Percentiles rank a stretch among this genome's conserved stretches.
These are phyloP conservation scores for Ptychobarbus kaznakovi DNA, from an alignment of 2,797 vertebrate genomes.

Conservation along the genomic window DNA sequence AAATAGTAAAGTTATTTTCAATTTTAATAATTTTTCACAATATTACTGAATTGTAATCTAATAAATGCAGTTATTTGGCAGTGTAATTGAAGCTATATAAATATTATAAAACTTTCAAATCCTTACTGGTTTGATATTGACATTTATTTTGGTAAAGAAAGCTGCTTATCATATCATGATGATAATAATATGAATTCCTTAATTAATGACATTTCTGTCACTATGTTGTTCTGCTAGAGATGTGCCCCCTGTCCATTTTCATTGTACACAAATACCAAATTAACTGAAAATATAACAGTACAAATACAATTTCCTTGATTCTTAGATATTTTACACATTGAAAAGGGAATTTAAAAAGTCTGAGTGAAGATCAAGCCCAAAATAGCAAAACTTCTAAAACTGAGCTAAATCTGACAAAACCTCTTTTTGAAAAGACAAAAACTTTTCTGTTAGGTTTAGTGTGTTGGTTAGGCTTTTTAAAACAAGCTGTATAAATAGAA, in stretches of 20 bases:
- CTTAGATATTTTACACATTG: background rate
- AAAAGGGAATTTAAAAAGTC: background rate
- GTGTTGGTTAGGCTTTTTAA: background rate
- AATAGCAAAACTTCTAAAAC: background rate
- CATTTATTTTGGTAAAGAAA: background rate
- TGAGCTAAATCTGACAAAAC: background rate
- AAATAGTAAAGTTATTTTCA: background rate
- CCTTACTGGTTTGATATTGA: background rate
- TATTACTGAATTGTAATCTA: background rate
- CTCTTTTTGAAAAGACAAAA: background rate
- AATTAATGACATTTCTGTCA: background rate
- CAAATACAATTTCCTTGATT: background rate
- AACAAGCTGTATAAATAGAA: background rate
- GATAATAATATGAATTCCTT: background rate
- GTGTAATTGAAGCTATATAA: background rate
- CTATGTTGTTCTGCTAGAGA: background rate
- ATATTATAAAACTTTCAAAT: background rate
- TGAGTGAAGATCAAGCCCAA: background rate
- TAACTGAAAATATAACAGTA: background rate
- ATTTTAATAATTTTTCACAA: background rate
- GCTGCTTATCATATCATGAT: background rate
- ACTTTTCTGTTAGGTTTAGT: background rate
- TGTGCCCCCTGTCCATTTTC: background rate
- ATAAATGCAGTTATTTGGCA: background rate
- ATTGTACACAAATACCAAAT: background rate